Base-by-base conservation (phyloP, 2,888 invertebrate genomes). In the Cremastobaeus sp. region DNA sequence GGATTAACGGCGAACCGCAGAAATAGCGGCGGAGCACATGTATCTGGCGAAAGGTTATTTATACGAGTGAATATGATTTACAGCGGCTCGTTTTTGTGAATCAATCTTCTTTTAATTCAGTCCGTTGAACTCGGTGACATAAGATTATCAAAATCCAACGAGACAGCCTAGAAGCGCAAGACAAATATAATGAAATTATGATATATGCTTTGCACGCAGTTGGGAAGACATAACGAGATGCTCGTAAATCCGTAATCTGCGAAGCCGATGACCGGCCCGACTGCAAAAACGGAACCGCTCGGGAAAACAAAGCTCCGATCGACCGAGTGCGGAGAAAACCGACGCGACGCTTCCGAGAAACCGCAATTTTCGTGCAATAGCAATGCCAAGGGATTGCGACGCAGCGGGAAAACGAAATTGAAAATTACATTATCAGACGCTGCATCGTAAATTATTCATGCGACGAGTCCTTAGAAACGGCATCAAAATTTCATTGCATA, bases 181-280 rank as follows among this genome's bases (percentile, higher is more conserved):
- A 66, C 39, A 66, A 65, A 54, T 72, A 72, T 54, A n/a, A n/a
- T 66, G 52, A 48, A 71, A 59, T 65, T 54, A 37, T 54, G 52
- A 72, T 59, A 41, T 66, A 48, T 60, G 65, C 37, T 30, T 43
- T 35, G 47, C 52, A 39, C 59, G 50, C 57, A 62, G 48, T 47
- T 62, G 69, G 34, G 47, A 12, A 54, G 35, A 47, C 64, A 32
- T 48, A 62, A 59, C 41, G 41, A 65, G 57, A 59, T 47, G 39
- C 34, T 55, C 66, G 48, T 73, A 73, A 73, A 66, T 66, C 59
- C 25, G 41, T 72, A 65, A 65, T 65, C 60, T 37, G 18, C 45
- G 48, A 62, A 57, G 73, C 62, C 73, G 68, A 68, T 68, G 73
- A 73, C 68, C 72, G 54, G 21, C 32, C 15, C 20, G 37, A 54